Percentiles rank a stretch among this genome's conserved stretches.
Conservation (phyloP, 2,797 vertebrate genomes). For the Takifugu rubripes region DNA sequence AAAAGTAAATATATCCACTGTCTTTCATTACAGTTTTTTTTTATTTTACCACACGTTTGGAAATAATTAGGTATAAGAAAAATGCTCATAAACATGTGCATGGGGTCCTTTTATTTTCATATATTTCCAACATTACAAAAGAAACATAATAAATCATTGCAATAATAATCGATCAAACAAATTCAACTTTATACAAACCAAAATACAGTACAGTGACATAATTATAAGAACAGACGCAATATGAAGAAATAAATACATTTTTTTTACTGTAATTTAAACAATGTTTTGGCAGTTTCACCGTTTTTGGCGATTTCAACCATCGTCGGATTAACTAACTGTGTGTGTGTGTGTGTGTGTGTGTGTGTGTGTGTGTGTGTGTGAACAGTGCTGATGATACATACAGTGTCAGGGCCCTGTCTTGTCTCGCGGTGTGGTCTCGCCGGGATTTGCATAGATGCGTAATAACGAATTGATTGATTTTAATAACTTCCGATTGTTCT, state of each 20-base stretch:
- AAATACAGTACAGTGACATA: constrained; percentile 48
- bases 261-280: constrained; percentile 11
- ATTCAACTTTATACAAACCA: constrained; percentile 33
- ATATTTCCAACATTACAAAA: constrained; percentile 64
- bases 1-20: constrained; percentile 22
- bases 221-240: constrained; percentile 19
- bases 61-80: constrained; percentile 59
- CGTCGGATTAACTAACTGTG: constrained; percentile 15
- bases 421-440: constrained; percentile 42
- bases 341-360: constrained; percentile 25
- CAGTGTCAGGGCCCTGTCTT: constrained; percentile 36
- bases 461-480: constrained; percentile 59
- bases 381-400: constrained; percentile 38
- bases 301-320: constrained; percentile 20
- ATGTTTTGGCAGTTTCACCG: constrained; percentile 11
- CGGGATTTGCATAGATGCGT: constrained; percentile 70
- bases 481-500: constrained; percentile 24
- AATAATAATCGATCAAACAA: constrained; percentile 55
- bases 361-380: constrained; percentile 10
- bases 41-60: constrained; percentile 70
- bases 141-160: constrained; percentile 60
- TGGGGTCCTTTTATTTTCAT: constrained; percentile 53
- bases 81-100: constrained; percentile 49
- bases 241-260: constrained; percentile 28
- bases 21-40: constrained; percentile 54